Evolutionary conservation across 2,888 invertebrate genomes (phyloP), one percentile per base, ranked within the genome.

Genomic region (Odontomyia ornata): DNA sequence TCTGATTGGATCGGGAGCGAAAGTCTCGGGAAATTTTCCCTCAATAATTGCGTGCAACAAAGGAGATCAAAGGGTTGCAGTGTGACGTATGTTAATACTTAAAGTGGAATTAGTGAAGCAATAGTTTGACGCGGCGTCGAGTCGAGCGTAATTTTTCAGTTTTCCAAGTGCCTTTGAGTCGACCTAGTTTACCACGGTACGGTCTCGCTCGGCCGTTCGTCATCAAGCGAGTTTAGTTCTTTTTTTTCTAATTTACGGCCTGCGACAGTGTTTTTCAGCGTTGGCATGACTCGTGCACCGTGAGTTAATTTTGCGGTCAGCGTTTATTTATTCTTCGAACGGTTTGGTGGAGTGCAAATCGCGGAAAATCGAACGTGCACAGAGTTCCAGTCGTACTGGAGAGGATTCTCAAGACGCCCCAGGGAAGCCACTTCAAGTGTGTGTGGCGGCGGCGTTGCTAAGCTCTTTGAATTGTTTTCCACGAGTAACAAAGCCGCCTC

Each of bases 131-230:
- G 65, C 36, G n/a, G 65, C 27, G 3, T 36, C 69, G 43, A 69
- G 3, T 36, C 69, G 43, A 69, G 36, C 21, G 60, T 60, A 60
- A 23, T 18, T 23, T 36, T 36, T 36, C 3, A 47, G 23, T 69
- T 25, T 11, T 69, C 69, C 25, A 69, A 69, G 69, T 69, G 69
- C 69, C 69, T 69, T 69, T 47, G 46, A 7, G 47, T 65, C 69
- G 69, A 69, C 69, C 69, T 25, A 69, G 69, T 69, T 69, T 47
- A 36, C 36, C 36, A 36, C 36, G 36, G 36, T 36, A 65, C 65
- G 65, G 65, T 65, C 30, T 65, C 36, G n/a, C n/a, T 65, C 65
- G 36, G n/a, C 36, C 43, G 65, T 69, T 46, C 69, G 69, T 28
- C 65, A 43, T 43, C 27, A 21, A 36, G 36, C 36, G 43, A 65